These are phyloP conservation scores for Enteromius fasciolatus DNA, from an alignment of 2,797 vertebrate species.

Conservation along the genomic window DNA sequence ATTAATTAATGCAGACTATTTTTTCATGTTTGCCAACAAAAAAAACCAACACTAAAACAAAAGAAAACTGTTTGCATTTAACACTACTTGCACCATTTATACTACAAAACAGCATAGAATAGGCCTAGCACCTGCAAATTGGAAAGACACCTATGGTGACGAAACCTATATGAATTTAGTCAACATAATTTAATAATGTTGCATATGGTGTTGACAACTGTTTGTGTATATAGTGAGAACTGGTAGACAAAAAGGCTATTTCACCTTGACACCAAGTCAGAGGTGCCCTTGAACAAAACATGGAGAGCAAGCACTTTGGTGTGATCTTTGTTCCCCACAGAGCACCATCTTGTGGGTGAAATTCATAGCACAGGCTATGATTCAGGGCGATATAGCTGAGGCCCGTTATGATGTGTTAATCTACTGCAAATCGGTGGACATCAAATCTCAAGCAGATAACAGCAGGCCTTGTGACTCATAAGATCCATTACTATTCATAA, in stretches of 20 bases:
- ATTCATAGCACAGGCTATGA: slow-evolving; percentile 8
- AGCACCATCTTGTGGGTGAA: slow-evolving; percentile 57
- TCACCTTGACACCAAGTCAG: slow-evolving; percentile 50
- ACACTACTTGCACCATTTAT: background rate
- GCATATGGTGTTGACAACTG: background rate
- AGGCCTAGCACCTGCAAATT: background rate
- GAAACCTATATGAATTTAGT: background rate
- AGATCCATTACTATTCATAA: background rate
- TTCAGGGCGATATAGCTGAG: slow-evolving; percentile 8
- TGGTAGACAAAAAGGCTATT: slow-evolving; percentile 13
- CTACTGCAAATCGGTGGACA: background rate
- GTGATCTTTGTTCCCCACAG: slow-evolving; percentile 6
- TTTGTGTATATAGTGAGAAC: background rate
- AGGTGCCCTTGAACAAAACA: slow-evolving; percentile 60
- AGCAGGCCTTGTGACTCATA: slow-evolving; percentile 6
- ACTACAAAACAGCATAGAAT: background rate
- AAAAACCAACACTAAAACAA: background rate
- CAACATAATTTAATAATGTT: background rate
- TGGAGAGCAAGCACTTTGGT: slow-evolving; percentile 20
- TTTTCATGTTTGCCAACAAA: background rate
- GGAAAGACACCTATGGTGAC: background rate
- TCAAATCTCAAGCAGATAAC: slow-evolving; percentile 14
- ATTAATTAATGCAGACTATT: background rate
- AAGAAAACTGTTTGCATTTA: background rate
- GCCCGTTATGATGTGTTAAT: background rate